Conservation (phyloP, 2,888 invertebrate species). For the Drosophila conformis region DNA sequence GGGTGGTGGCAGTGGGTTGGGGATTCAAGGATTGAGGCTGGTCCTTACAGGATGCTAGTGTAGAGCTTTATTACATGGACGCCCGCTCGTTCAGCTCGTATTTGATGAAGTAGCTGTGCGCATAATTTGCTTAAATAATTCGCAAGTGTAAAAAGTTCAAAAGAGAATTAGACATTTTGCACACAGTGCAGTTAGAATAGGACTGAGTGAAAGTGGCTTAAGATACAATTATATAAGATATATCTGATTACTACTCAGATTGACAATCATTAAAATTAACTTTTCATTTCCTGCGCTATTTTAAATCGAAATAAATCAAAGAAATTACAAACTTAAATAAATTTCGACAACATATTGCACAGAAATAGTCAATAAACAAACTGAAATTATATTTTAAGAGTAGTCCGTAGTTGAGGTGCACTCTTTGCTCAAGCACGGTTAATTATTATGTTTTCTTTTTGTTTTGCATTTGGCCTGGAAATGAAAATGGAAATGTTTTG, state of each 20-base stretch:
- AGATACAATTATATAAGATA: neutral
- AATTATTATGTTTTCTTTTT: constrained; percentile 1
- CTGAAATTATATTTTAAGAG: too few relatives aligned
- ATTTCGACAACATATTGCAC: neutral
- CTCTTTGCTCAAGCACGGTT: neutral
- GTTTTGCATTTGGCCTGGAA: constrained; percentile 28
- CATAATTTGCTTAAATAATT: constrained; percentile 78
- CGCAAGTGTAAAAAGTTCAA: constrained; percentile 54
- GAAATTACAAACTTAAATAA: neutral
- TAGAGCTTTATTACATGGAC: constrained; percentile 18
- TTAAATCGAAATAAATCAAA: neutral
- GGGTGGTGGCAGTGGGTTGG: too few relatives aligned
- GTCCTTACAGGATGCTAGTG: constrained; percentile 7
- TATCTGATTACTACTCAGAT: neutral
- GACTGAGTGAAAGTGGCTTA: neutral
- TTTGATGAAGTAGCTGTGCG: constrained; percentile 55
- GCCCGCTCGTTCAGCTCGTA: constrained; percentile 1
- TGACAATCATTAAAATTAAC: neutral
- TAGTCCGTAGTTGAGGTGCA: neutral
- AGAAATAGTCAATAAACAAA: too few relatives aligned
- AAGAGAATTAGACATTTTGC: neutral
- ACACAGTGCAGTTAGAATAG: neutral
- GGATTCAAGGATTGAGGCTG: neutral
- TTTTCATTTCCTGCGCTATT: neutral
- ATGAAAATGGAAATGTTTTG: constrained; percentile 30